Conservation (phyloP, 2,888 invertebrate species). For the Caenorhabditis zanzibari region DNA sequence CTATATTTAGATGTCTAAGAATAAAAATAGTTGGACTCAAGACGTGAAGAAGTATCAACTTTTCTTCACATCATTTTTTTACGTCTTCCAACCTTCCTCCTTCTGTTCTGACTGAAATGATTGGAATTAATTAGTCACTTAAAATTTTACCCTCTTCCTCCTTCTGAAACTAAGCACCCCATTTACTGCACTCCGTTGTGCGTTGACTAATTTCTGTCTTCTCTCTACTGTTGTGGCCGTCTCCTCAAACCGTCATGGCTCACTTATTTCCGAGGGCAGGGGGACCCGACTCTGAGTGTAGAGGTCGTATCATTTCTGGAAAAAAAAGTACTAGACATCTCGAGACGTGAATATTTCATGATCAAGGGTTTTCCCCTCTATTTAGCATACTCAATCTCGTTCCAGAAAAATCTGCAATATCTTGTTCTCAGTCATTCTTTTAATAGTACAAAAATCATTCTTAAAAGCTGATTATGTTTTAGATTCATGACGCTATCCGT, state of each 20-base stretch:
- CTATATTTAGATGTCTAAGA: slow-evolving; percentile 17
- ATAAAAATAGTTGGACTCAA: background rate
- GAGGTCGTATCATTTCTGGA: background rate
- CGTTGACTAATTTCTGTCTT: slow-evolving; percentile 22
- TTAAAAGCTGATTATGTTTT: slow-evolving; percentile 35
- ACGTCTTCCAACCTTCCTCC: slow-evolving; percentile 7
- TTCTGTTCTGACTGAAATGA: slow-evolving; percentile 29
- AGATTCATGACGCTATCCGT: slow-evolving; percentile 75
- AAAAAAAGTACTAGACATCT: slow-evolving; percentile 24
- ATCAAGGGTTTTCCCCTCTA: background rate
- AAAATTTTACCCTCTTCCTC: slow-evolving; percentile 24
- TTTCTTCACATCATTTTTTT: slow-evolving; percentile 9
- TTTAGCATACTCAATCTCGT: background rate
- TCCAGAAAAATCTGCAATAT: background rate
- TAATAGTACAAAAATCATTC: background rate
- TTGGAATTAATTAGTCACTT: slow-evolving; percentile 56
- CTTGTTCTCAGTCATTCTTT: background rate
- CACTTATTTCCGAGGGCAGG: slow-evolving; percentile 5
- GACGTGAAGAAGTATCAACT: slow-evolving; percentile 31
- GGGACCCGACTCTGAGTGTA: background rate
- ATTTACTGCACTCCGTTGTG: slow-evolving; percentile 11
- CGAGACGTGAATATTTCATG: slow-evolving; percentile 51
- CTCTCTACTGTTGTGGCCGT: background rate
- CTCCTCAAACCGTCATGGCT: slow-evolving; percentile 36
- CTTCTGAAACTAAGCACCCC: slow-evolving; percentile 15